Percentiles rank a stretch among this genome's conserved stretches.
These are phyloP conservation scores for Phocides pigmalion DNA, from an alignment of 1,140 invertebrate species.

Conservation along the genomic window DNA sequence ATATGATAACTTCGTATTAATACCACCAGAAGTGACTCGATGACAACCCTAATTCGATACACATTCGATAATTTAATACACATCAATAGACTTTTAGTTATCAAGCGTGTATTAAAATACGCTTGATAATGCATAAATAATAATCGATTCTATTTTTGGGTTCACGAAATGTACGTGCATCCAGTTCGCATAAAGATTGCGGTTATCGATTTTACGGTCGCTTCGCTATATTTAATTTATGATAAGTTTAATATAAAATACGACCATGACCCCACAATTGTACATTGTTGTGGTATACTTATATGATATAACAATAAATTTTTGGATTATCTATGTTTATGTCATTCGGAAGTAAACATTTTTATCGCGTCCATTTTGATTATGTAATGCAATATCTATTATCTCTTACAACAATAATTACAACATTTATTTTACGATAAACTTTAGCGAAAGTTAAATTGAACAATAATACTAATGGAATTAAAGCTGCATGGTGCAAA, in stretches of 20 bases:
- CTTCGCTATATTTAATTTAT: conserved; percentile 48
- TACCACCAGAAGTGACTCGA: too few species aligned
- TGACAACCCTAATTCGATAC: conserved; percentile 18
- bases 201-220: conserved; percentile 60
- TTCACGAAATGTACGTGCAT: conserved; percentile 53
- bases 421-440: too few species aligned
- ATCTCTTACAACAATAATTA: too few species aligned
- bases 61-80: conserved; percentile 37
- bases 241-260: conserved; percentile 21
- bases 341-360: not conserved
- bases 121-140: conserved; percentile 59
- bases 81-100: conserved; percentile 46
- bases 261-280: conserved; percentile 22
- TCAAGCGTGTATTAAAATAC: conserved; percentile 43
- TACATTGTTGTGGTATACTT: not conserved
- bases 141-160: conserved; percentile 67
- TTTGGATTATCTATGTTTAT: not conserved
- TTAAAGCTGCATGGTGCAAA: too few species aligned
- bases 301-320: not conserved
- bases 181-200: conserved; percentile 62
- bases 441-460: too few species aligned
- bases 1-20: too few species aligned
- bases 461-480: too few species aligned
- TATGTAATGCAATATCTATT: too few species aligned
- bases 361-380: not conserved